A percentile compares a stretch with the other conserved stretches of the same genome.
Conservation (phyloP, 1,140 invertebrate species). For the Drosophila kohkoa region DNA sequence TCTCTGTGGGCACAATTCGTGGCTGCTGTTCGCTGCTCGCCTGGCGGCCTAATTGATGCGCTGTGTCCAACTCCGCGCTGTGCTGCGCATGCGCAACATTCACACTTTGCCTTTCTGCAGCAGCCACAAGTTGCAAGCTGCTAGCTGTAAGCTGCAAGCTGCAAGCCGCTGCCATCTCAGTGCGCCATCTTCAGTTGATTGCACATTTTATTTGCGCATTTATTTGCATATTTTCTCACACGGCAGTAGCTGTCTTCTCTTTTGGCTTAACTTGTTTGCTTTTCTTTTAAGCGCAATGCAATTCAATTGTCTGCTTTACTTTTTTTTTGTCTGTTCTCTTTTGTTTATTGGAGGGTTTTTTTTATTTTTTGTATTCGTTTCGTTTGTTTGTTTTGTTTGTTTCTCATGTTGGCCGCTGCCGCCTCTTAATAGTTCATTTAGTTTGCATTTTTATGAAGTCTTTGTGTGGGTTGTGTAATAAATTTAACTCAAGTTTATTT, state of each 20-base stretch:
- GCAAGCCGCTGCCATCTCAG: slow-evolving; percentile 38
- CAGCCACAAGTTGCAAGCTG: slow-evolving; percentile 7
- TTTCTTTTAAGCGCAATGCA: slow-evolving; percentile 60
- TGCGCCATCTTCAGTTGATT: slow-evolving; percentile 77
- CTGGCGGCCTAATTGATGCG: slow-evolving; percentile 81
- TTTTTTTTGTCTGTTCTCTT: slow-evolving; percentile 39
- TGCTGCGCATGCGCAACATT: slow-evolving; percentile 80
- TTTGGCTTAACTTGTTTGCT: slow-evolving; percentile 46
- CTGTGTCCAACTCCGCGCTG: slow-evolving; percentile 55
- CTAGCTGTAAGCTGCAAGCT: slow-evolving; percentile 10
- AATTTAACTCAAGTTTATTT: slow-evolving; percentile 82
- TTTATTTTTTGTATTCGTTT: slow-evolving; percentile 27
- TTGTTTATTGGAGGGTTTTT: slow-evolving; percentile 43
- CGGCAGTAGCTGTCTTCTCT: slow-evolving; percentile 36
- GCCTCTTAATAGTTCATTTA: slow-evolving; percentile 82
- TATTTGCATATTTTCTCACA: slow-evolving; percentile 83
- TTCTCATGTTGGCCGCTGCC: slow-evolving; percentile 76
- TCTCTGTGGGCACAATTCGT: slow-evolving; percentile 62
- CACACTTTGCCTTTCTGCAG: slow-evolving; percentile 65
- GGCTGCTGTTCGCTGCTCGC: slow-evolving; percentile 56
- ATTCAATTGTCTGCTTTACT: slow-evolving; percentile 77
- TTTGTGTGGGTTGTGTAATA: slow-evolving; percentile 83
- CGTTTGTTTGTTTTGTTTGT: slow-evolving; percentile 36
- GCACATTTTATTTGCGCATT: slow-evolving; percentile 83
- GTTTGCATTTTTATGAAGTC: slow-evolving; percentile 83